phyloP scores from a whole-genome alignment of 2,888 invertebrate species.

The Catotricha subobsoleta region DNA sequence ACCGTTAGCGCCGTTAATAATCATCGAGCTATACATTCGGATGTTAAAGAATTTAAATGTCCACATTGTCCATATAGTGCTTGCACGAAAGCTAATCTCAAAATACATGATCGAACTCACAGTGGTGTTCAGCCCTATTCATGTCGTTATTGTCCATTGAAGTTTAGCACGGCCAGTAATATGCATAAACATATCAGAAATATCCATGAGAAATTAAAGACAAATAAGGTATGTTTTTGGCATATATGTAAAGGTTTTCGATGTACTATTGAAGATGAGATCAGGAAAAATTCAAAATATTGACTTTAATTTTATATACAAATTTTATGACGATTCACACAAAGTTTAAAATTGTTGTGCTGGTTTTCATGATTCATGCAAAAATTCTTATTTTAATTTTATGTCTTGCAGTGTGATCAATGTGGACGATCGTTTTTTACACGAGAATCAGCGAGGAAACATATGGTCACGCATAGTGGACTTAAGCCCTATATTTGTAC shows the following conservation, averaged over 20 bases:
- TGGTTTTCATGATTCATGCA: too few relatives aligned
- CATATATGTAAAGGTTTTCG: too few relatives aligned
- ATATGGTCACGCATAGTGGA: slow-evolving; percentile 13
- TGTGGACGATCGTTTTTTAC: slow-evolving; percentile 12
- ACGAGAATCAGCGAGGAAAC: slow-evolving; percentile 11
- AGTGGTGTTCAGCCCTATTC: slow-evolving; percentile 12
- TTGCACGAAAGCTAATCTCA: slow-evolving; percentile 12
- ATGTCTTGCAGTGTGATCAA: slow-evolving; percentile 9
- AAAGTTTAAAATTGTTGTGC: too few relatives aligned
- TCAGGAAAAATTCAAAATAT: too few relatives aligned
- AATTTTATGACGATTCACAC: too few relatives aligned
- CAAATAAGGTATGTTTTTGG: slow-evolving; percentile 13
- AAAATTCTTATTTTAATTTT: too few relatives aligned
- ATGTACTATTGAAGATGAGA: too few relatives aligned
- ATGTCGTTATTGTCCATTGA: slow-evolving; percentile 11
- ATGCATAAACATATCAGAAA: slow-evolving; percentile 12
- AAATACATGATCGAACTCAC: slow-evolving; percentile 13
- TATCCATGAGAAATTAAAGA: slow-evolving; percentile 12
- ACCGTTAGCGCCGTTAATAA: slow-evolving; percentile 12
- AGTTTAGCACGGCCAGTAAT: slow-evolving; percentile 13
- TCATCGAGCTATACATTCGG: slow-evolving; percentile 12
- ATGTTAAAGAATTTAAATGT: slow-evolving; percentile 11
- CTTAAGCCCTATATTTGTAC: slow-evolving; percentile 12
- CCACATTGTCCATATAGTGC: slow-evolving; percentile 11
- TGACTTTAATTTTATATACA: too few relatives aligned